Percentiles rank a stretch among this genome's conserved stretches.
Conservation (phyloP, 2,113 vertebrate species). For the Pseudorhombus dupliciocellatus region DNA sequence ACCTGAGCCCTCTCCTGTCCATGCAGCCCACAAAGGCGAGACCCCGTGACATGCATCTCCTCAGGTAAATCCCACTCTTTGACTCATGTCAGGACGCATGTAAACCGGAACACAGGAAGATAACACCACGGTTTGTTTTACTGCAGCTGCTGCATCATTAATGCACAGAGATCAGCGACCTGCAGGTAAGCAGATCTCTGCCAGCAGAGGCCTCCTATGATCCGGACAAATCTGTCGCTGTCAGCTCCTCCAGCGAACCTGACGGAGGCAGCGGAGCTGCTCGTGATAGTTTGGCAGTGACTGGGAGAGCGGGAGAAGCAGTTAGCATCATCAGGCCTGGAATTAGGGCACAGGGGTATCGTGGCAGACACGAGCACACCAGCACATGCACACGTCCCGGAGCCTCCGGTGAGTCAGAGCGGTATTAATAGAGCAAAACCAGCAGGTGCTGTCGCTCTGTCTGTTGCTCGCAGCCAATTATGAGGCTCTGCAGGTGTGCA, state of each 20-base stretch:
- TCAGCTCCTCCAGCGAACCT: background rate
- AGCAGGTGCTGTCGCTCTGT: conserved; percentile 64
- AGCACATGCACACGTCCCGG: conserved; percentile 32
- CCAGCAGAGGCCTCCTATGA: background rate
- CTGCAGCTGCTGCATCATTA: conserved; percentile 58
- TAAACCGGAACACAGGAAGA: conserved; percentile 59
- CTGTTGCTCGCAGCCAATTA: conserved; percentile 62
- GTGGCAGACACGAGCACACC: conserved; percentile 35
- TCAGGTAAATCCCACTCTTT: conserved; percentile 12
- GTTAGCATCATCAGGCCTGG: conserved; percentile 29
- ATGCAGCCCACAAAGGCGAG: background rate
- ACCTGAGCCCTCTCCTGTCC: background rate
- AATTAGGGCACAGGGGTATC: conserved; percentile 30
- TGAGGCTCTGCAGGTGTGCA: conserved; percentile 53
- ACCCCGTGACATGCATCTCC: background rate
- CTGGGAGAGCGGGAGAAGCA: background rate
- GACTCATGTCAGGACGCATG: conserved; percentile 25
- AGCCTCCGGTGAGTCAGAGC: conserved; percentile 42
- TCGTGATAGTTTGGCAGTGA: conserved; percentile 1
- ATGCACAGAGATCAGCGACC: conserved; percentile 46
- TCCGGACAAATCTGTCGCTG: background rate
- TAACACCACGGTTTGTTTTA: conserved; percentile 65
- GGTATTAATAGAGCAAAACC: conserved; percentile 63
- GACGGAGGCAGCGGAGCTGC: conserved; percentile 15
- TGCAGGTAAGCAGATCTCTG: conserved; percentile 45